These are phyloP conservation scores for Zaprionus taronus DNA, from an alignment of 1,140 invertebrate species.

Conservation along the genomic window DNA sequence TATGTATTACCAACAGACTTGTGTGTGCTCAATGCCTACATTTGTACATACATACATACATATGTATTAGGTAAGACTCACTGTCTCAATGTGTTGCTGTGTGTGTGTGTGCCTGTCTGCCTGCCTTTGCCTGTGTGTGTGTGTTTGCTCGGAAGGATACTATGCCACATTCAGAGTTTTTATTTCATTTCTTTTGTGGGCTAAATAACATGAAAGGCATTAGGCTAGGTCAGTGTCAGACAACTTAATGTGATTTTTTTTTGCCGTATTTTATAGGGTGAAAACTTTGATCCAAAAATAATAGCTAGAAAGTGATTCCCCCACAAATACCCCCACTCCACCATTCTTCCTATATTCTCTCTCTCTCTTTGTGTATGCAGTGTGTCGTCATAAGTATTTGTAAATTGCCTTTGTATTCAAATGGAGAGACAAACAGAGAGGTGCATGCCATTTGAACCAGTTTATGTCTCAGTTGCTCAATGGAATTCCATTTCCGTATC, in stretches of 20 bases:
- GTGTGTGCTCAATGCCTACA: slow-evolving; percentile 10
- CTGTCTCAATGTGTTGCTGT: neutral
- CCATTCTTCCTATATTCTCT: neutral
- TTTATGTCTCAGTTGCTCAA: neutral
- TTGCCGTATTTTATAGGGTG: slow-evolving; percentile 59
- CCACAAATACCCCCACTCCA: slow-evolving; percentile 2
- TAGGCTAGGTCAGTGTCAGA: slow-evolving; percentile 76
- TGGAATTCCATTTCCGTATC: neutral
- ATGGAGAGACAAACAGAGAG: neutral
- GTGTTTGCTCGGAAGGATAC: slow-evolving; percentile 44
- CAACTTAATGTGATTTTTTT: slow-evolving; percentile 69
- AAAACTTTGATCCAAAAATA: slow-evolving; percentile 65
- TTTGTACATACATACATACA: slow-evolving; percentile 8
- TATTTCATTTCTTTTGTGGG: slow-evolving; percentile 68
- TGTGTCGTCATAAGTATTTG: slow-evolving; percentile 2
- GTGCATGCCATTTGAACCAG: neutral
- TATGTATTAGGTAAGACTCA: slow-evolving; percentile 4
- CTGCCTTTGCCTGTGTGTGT: slow-evolving; percentile 19
- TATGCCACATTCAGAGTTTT: slow-evolving; percentile 72
- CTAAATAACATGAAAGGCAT: slow-evolving; percentile 71
- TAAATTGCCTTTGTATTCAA: neutral
- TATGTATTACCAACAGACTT: slow-evolving; percentile 40
- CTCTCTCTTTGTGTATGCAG: neutral
- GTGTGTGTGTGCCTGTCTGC: slow-evolving; percentile 17
- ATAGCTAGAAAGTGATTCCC: slow-evolving; percentile 54